Base-by-base conservation (phyloP, 1,140 invertebrate species). In the Lasioglossum baleicum region DNA sequence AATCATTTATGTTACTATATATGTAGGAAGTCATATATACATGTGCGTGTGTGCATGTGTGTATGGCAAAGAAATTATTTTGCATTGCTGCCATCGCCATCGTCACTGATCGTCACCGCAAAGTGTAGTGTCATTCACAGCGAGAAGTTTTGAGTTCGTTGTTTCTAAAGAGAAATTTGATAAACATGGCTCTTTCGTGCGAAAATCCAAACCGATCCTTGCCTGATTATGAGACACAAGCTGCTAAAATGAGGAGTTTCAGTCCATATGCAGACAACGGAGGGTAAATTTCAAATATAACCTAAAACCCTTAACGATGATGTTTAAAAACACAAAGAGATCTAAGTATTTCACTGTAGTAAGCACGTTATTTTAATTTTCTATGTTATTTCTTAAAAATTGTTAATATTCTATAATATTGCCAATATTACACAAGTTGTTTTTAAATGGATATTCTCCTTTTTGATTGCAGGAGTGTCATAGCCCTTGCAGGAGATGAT, bases 401-500 rank as follows among this genome's bases (percentile, higher is more conserved):
- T 26, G 8, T 26, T 26, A 26, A 26, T 26, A 26, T 26, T 26
- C 26, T 26, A 26, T 26, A 26, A 26, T 26, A 26, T 26, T 26
- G 26, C 26, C 26, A 26, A 26, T 26, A 26, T 26, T 26, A 26
- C 26, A 26, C 26, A 26, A 26, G 26, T 26, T 26, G 26, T 26
- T 26, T 26, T 7, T 20, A 51, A 31, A 64, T 79, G 61, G 22
- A 56, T 72, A 17, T 53, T 53, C 42, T 78, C 35, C 73, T 51
- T 42, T 20, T 78, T 48, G 53, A 71, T 66, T 48, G n/a, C 22
- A 96, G 97, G 88, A 98, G 96, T 88, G 94, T 98, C 75, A 96
- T 98, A 51, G 99, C 98, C 22, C 96, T 99, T 85, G 98, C 97
- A 87, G 99, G 99, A 61, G 96, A 98, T 56, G 93, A 94, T 75